These are phyloP conservation scores for Macroramphosus scolopax DNA, from an alignment of 2,797 vertebrate genomes.

Conservation along the genomic window DNA sequence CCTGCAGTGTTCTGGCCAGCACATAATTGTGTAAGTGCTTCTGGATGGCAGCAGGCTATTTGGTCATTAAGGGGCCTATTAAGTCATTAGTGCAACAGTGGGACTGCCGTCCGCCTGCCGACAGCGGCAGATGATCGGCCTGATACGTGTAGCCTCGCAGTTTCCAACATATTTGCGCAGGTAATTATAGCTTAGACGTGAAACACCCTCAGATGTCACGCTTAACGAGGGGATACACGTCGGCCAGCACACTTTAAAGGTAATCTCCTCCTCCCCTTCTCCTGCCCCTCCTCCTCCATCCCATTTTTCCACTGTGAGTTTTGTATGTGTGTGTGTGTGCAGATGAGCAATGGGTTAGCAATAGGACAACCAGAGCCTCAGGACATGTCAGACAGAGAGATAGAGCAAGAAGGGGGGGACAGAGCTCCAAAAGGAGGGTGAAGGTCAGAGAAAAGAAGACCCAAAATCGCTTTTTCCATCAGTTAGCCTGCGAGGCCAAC, in stretches of 20 bases:
- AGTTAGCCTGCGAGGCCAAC: conserved; percentile 34
- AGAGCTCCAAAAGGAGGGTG: conserved; percentile 26
- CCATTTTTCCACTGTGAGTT: conserved; percentile 47
- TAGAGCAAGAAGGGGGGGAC: conserved; percentile 20
- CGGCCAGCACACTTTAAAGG: conserved; percentile 54
- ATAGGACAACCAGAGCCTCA: conserved; percentile 38
- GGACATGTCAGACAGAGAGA: conserved; percentile 48
- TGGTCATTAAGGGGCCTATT: conserved; percentile 81
- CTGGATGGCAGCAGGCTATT: conserved; percentile 80
- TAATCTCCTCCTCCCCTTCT: conserved; percentile 53
- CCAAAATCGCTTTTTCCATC: conserved; percentile 57
- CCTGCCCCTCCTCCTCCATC: conserved; percentile 27
- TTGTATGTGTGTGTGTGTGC: conserved; percentile 16
- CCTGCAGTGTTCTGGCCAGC: conserved; percentile 67
- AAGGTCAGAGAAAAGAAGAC: conserved; percentile 43
- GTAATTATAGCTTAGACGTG: conserved; percentile 68
- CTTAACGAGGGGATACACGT: conserved; percentile 55
- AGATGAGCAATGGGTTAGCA: conserved; percentile 52
- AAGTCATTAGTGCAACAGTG: conserved; percentile 79
- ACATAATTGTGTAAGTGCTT: conserved; percentile 80
- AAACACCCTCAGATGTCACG: conserved; percentile 66
- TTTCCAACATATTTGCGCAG: conserved; percentile 72
- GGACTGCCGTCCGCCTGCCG: conserved; percentile 69
- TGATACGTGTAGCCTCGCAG: conserved; percentile 65
- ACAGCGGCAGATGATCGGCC: conserved; percentile 66